These are phyloP conservation scores for Notiomystis cincta DNA, from an alignment of 2,113 vertebrate genomes.

Conservation along the genomic window DNA sequence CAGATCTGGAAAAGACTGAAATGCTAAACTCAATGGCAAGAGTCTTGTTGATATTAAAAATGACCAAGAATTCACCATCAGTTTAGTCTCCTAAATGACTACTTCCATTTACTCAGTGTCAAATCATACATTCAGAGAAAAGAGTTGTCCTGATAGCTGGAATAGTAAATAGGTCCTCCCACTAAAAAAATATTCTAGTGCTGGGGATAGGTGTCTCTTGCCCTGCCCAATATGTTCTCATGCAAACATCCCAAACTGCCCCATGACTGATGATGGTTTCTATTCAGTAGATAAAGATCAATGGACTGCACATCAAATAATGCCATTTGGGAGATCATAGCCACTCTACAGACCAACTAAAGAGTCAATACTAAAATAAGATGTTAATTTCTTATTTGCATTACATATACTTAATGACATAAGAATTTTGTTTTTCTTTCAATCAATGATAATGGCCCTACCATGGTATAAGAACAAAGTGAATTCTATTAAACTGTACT, in stretches of 20 bases:
- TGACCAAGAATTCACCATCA: neutral
- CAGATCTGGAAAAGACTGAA: neutral
- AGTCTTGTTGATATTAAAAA: neutral
- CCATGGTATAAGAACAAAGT: neutral
- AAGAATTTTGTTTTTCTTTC: neutral
- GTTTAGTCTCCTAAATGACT: neutral
- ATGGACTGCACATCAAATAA: neutral
- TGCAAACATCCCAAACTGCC: neutral
- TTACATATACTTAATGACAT: neutral
- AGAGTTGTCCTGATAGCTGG: neutral
- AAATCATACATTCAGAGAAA: neutral
- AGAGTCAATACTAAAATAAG: neutral
- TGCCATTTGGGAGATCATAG: neutral
- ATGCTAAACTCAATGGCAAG: neutral
- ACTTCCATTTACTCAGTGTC: neutral
- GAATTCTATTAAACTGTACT: neutral
- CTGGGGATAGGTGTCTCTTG: neutral
- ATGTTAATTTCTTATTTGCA: neutral
- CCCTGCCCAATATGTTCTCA: neutral
- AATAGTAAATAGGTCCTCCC: neutral
- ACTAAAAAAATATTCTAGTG: neutral
- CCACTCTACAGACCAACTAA: neutral
- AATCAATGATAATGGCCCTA: neutral
- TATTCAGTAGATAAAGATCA: neutral
- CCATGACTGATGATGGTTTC: neutral